Conservation (phyloP, 2,113 vertebrate species). For the Tenrec ecaudatus region DNA sequence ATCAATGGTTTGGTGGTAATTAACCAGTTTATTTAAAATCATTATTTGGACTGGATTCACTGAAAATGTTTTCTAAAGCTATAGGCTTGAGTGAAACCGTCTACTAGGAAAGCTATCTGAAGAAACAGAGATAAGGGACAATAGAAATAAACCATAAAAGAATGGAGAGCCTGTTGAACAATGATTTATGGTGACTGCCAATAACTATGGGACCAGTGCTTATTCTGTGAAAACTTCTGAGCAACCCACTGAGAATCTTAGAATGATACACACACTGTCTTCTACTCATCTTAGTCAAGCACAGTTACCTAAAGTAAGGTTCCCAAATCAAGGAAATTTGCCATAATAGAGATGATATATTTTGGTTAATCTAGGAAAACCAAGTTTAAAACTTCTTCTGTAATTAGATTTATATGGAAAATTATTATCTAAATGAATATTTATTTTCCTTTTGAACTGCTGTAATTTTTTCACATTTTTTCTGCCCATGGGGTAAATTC, state of each 20-base stretch:
- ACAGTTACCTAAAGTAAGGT: not conserved
- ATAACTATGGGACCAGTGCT: not conserved
- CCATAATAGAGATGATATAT: conserved; percentile 11
- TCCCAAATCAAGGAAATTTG: not conserved
- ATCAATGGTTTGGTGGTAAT: not conserved
- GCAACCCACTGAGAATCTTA: not conserved
- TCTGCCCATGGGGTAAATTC: not conserved
- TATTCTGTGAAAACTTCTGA: not conserved
- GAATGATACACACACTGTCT: not conserved
- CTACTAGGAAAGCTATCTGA: conserved; percentile 1
- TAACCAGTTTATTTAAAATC: not conserved
- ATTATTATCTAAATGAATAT: conserved; percentile 34
- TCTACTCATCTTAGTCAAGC: not conserved
- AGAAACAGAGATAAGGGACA: not conserved
- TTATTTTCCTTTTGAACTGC: conserved; percentile 49
- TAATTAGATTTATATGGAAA: conserved; percentile 49
- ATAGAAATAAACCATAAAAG: not conserved
- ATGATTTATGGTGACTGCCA: not conserved
- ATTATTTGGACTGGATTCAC: not conserved
- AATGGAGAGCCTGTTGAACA: not conserved
- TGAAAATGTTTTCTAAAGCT: not conserved
- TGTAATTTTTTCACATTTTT: conserved; percentile 6
- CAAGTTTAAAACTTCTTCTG: conserved; percentile 28
- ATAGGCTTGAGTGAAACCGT: not conserved
- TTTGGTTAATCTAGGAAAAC: not conserved